Evolutionary conservation across 1,140 invertebrate genomes (phyloP).

Genomic region (Micrasema longulum): DNA sequence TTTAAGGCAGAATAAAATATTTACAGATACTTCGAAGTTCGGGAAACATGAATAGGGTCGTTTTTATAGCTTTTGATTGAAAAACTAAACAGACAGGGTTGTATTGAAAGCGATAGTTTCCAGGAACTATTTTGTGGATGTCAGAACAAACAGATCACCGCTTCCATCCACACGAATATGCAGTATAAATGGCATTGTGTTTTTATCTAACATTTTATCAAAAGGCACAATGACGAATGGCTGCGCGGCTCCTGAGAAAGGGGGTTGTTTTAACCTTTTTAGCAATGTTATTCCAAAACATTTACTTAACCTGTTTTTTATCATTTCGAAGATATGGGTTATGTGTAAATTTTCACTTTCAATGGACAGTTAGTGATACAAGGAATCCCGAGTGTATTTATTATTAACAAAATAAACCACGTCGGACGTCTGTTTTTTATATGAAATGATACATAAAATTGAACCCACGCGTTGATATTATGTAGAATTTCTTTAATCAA

Average conservation of each 20-base stretch:
- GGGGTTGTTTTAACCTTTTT: neutral
- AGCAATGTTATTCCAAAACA: neutral
- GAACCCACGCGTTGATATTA: neutral
- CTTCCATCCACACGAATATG: too few relatives aligned
- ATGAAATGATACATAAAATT: conserved; percentile 2
- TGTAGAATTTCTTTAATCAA: neutral
- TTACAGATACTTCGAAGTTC: too few relatives aligned
- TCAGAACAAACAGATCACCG: conserved; percentile 15
- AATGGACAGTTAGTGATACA: conserved; percentile 13
- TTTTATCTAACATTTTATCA: neutral
- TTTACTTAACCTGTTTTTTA: neutral
- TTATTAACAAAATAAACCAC: neutral
- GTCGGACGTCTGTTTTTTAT: neutral
- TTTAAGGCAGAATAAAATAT: too few relatives aligned
- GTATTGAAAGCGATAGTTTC: conserved; percentile 34
- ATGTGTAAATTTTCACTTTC: conserved; percentile 50
- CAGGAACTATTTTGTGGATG: conserved; percentile 1
- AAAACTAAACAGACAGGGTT: too few relatives aligned
- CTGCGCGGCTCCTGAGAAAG: too few relatives aligned
- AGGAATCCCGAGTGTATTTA: conserved; percentile 33
- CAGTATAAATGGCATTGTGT: neutral
- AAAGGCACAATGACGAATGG: neutral
- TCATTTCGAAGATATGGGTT: conserved; percentile 17
- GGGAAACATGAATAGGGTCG: too few relatives aligned
- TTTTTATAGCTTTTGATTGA: neutral